Percentiles rank a stretch among this genome's conserved stretches.
phyloP scores from a whole-genome alignment of 1,140 invertebrate genomes.

The Laodelphax striatellus region DNA sequence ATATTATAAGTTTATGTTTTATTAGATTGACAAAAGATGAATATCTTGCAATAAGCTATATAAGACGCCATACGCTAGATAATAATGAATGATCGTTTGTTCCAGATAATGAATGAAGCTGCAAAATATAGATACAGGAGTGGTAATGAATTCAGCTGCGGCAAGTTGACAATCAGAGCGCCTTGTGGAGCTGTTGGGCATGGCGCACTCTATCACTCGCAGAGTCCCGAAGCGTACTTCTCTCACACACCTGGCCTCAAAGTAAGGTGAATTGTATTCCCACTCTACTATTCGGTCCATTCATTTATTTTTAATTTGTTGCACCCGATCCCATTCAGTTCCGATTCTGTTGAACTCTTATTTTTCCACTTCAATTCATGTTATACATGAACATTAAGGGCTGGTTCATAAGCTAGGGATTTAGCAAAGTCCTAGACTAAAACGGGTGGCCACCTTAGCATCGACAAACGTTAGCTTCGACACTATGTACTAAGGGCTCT shows the following conservation, averaged over 20 bases:
- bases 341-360: not conserved
- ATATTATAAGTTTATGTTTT: no score
- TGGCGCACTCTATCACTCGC: conserved; percentile 95
- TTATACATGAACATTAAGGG: no score
- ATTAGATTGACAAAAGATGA: no score
- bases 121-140: conserved; percentile 92
- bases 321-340: not conserved
- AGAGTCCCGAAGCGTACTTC: conserved; percentile 96
- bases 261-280: conserved; percentile 35
- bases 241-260: conserved; percentile 93
- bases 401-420: no score
- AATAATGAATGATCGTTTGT: conserved; percentile 14
- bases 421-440: no score
- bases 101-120: conserved; percentile 72
- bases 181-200: conserved; percentile 83
- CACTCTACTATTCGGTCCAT: not conserved
- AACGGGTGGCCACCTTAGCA: no score
- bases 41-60: no score
- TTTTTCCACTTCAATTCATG: not conserved
- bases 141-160: conserved; percentile 82
- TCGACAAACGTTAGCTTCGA: no score
- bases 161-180: conserved; percentile 79
- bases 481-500: no score
- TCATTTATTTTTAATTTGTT: not conserved
- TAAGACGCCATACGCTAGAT: no score